These are phyloP conservation scores for Neogale vison DNA, from an alignment of 2,113 vertebrate species.

Conservation along the genomic window DNA sequence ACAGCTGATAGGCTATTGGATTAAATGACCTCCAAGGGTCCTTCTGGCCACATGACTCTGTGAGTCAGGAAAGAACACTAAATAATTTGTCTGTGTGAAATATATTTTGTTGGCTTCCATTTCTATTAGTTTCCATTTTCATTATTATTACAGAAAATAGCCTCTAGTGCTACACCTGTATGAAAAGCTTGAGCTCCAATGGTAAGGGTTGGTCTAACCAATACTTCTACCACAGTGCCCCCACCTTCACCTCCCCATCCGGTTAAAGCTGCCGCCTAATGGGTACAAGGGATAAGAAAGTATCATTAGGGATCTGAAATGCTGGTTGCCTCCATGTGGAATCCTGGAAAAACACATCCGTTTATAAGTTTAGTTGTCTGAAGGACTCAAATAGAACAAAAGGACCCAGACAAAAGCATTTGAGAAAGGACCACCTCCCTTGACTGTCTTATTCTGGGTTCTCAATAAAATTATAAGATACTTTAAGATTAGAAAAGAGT, in stretches of 20 bases:
- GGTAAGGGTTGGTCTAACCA: neutral
- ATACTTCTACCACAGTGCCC: neutral
- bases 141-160: neutral
- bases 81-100: slow-evolving; percentile 24
- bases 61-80: slow-evolving; percentile 15
- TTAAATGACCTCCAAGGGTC: slow-evolving; percentile 7
- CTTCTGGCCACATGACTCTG: slow-evolving; percentile 40
- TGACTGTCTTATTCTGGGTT: slow-evolving; percentile 10
- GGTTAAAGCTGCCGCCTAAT: neutral
- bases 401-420: neutral
- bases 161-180: neutral
- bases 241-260: neutral
- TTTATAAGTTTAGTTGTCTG: neutral
- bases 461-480: slow-evolving; percentile 65
- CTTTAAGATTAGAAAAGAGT: slow-evolving; percentile 45
- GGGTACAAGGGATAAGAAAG: neutral
- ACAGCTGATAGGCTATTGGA: slow-evolving; percentile 23
- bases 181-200: slow-evolving; percentile 19
- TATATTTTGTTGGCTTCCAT: slow-evolving; percentile 41
- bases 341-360: neutral
- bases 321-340: neutral
- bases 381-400: slow-evolving; percentile 40
- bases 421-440: slow-evolving; percentile 17
- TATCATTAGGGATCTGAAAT: neutral
- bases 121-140: slow-evolving; percentile 34